Percentiles rank a stretch among this genome's conserved stretches.
phyloP scores from a whole-genome alignment of 35 echinoderm and acorn worm species.

The Apostichopus californicus region DNA sequence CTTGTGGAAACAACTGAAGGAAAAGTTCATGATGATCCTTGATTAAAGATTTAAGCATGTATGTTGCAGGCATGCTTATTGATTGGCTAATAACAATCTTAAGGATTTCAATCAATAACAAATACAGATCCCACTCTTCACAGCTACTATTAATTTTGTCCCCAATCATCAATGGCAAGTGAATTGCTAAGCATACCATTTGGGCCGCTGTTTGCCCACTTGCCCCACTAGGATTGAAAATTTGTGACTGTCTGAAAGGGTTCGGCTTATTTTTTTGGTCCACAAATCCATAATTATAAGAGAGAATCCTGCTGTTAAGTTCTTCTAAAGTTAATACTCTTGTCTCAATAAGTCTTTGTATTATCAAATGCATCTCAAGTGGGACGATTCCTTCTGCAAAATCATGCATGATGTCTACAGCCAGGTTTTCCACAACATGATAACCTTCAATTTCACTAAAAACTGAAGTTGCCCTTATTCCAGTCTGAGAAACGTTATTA shows the following conservation, averaged over 20 bases:
- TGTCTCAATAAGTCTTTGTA: background rate
- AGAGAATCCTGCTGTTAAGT: background rate
- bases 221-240: background rate
- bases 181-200: slow-evolving; percentile 70
- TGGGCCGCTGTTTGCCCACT: slow-evolving; percentile 34
- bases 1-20: slow-evolving; percentile 63
- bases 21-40: slow-evolving; percentile 67
- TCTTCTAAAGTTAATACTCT: background rate
- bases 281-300: slow-evolving; percentile 4
- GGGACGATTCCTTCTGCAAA: slow-evolving; percentile 1
- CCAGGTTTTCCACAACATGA: background rate
- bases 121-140: slow-evolving; percentile 59
- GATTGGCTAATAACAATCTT: slow-evolving; percentile 51
- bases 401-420: slow-evolving; percentile 14
- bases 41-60: slow-evolving; percentile 47
- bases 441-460: slow-evolving; percentile 22
- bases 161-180: slow-evolving; percentile 56
- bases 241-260: background rate
- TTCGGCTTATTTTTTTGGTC: background rate
- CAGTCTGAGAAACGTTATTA: too few species aligned
- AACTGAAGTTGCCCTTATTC: slow-evolving; percentile 15
- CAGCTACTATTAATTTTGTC: too few species aligned
- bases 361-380: background rate
- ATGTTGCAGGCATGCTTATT: slow-evolving; percentile 1
- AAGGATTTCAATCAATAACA: slow-evolving; percentile 61